Evolutionary conservation across 2,888 invertebrate genomes (phyloP).

Genomic region (Orthosia cruda): DNA sequence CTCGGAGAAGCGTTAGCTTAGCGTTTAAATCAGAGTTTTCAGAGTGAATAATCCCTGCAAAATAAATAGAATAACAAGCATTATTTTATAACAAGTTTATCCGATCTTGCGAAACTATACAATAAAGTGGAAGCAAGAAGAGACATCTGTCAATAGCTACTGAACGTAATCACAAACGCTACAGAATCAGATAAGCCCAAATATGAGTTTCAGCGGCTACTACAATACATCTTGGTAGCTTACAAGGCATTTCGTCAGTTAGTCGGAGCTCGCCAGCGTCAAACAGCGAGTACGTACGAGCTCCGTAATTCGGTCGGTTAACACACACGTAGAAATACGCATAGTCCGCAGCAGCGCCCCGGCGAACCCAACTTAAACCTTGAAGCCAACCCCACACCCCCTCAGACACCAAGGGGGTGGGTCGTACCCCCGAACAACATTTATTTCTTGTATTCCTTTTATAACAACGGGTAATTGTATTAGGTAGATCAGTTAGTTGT

Average conservation of each 20-base stretch:
- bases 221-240: constrained; percentile 51
- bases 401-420: constrained; percentile 7
- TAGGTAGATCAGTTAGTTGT: constrained; percentile 68
- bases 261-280: constrained; percentile 38
- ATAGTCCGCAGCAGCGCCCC: constrained; percentile 87
- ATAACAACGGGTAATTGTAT: constrained; percentile 74
- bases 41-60: neutral
- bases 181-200: constrained; percentile 17
- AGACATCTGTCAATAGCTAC: neutral
- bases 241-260: constrained; percentile 54
- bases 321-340: constrained; percentile 83
- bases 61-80: neutral
- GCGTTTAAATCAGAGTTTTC: too few relatives aligned
- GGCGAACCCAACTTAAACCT: constrained; percentile 80
- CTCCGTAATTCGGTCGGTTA: constrained; percentile 74
- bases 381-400: constrained; percentile 70
- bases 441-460: constrained; percentile 80
- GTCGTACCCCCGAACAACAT: constrained; percentile 73
- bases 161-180: constrained; percentile 7
- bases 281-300: constrained; percentile 46
- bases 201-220: constrained; percentile 18
- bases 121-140: neutral
- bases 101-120: neutral
- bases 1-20: neutral
- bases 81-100: neutral